These are phyloP conservation scores for Pyrrhosoma nymphula DNA, from an alignment of 2,888 invertebrate species.

Conservation along the genomic window DNA sequence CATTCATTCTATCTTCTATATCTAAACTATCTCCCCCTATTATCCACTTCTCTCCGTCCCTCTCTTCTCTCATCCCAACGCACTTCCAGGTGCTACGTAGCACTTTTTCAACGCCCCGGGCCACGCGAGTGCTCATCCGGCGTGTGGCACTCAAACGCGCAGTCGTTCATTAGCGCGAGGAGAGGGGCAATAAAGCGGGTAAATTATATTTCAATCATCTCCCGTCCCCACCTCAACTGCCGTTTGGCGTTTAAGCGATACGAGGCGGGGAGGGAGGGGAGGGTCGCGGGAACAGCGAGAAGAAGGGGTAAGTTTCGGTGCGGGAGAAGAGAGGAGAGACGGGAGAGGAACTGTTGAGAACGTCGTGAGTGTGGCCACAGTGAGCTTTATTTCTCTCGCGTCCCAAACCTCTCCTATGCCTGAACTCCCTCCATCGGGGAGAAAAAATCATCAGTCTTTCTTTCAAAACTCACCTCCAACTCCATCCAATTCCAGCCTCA, in stretches of 20 bases:
- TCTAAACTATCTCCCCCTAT: neutral
- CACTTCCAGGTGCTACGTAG: neutral
- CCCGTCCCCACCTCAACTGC: neutral
- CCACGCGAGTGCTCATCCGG: neutral
- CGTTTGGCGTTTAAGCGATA: neutral
- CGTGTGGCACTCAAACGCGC: no score
- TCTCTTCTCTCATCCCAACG: neutral
- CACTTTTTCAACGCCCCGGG: neutral
- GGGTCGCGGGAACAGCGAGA: neutral
- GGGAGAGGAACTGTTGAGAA: no score
- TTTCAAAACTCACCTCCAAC: neutral
- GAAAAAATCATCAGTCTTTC: neutral
- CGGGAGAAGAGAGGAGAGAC: neutral
- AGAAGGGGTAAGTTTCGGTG: neutral
- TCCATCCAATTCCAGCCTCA: neutral
- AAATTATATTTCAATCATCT: constrained; percentile 41
- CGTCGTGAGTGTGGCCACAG: neutral
- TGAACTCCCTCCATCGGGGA: neutral
- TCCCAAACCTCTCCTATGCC: neutral
- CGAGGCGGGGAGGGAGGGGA: no score
- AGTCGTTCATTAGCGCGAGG: neutral
- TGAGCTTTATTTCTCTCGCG: neutral
- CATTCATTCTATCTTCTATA: neutral
- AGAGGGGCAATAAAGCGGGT: neutral
- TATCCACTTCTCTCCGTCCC: neutral